phyloP scores from a whole-genome alignment of 1,140 invertebrate species.

The Sarcophaga bullata region DNA sequence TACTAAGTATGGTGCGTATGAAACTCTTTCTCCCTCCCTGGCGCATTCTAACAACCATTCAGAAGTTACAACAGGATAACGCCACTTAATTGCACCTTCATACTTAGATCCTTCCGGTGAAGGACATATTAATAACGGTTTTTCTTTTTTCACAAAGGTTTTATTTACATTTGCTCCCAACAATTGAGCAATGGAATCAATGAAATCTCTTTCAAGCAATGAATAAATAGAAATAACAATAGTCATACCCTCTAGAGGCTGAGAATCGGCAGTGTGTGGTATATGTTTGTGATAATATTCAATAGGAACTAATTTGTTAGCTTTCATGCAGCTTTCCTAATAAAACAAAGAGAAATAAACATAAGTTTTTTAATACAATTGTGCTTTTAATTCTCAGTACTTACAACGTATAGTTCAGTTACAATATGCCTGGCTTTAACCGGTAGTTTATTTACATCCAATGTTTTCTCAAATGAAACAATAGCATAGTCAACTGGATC shows the following conservation, averaged over 20 bases:
- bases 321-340: constrained; percentile 73
- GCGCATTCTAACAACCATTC: constrained; percentile 83
- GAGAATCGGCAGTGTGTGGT: constrained; percentile 62
- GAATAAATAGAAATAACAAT: constrained; percentile 81
- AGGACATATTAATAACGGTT: constrained; percentile 74
- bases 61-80: constrained; percentile 74
- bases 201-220: constrained; percentile 76
- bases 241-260: constrained; percentile 76
- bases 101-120: constrained; percentile 82
- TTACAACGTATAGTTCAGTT: constrained; percentile 70
- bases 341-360: constrained; percentile 23
- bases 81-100: constrained; percentile 84
- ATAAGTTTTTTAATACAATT: neutral
- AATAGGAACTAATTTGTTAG: constrained; percentile 69
- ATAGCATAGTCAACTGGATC: constrained; percentile 71
- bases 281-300: constrained; percentile 75
- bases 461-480: constrained; percentile 65
- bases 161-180: constrained; percentile 76
- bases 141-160: constrained; percentile 69
- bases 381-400: constrained; percentile 42
- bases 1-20: constrained; percentile 72
- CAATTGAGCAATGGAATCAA: constrained; percentile 74
- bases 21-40: constrained; percentile 66
- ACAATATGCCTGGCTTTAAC: constrained; percentile 69
- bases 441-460: constrained; percentile 59